A percentile compares a stretch with the other conserved stretches of the same genome.
These are phyloP conservation scores for Psilopsiagon aurifrons DNA, from an alignment of 2,113 vertebrate genomes.

Conservation along the genomic window DNA sequence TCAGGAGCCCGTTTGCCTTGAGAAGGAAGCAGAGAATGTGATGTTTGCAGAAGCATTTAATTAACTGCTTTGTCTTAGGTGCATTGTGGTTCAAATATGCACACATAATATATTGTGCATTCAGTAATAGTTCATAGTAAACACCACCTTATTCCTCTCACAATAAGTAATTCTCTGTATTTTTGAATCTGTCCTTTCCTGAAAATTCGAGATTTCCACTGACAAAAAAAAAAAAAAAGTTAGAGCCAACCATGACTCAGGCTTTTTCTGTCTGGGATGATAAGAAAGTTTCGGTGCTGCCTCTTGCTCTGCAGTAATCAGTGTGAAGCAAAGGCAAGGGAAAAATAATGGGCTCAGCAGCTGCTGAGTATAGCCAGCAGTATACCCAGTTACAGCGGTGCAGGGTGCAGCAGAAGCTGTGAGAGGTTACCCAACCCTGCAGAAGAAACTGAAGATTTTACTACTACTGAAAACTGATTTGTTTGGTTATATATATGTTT, in stretches of 20 bases:
- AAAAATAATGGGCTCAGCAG: not conserved
- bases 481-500: not conserved
- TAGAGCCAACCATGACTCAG: not conserved
- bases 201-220: not conserved
- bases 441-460: not conserved
- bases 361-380: not conserved
- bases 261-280: not conserved
- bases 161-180: not conserved
- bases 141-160: not conserved
- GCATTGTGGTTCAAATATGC: not conserved
- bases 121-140: not conserved
- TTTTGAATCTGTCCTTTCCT: not conserved
- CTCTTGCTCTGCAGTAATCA: not conserved
- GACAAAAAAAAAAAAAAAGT: not conserved
- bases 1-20: not conserved
- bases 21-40: not conserved
- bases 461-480: not conserved
- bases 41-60: not conserved
- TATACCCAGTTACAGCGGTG: not conserved
- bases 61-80: not conserved
- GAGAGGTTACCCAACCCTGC: not conserved
- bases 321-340: rapidly evolving
- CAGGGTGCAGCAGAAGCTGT: not conserved
- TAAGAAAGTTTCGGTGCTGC: not conserved
- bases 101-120: not conserved